A percentile compares a stretch with the other conserved stretches of the same genome.
These are phyloP conservation scores for Montipora foliosa DNA, from an alignment of 64 coral and sea anemone species.

Conservation along the genomic window DNA sequence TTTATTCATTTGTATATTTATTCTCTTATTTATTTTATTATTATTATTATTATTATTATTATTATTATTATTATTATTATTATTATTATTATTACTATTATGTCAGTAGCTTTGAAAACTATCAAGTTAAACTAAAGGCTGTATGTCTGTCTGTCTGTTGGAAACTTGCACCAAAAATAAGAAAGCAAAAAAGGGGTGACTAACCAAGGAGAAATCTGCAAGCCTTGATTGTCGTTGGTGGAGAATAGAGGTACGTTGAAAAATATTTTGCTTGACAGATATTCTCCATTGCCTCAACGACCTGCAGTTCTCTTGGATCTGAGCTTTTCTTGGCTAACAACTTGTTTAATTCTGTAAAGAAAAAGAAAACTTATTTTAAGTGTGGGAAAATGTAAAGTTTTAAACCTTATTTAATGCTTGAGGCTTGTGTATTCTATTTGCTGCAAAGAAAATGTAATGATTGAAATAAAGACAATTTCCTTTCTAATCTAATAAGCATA, in stretches of 20 bases:
- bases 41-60: no score
- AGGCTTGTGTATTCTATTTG: no score
- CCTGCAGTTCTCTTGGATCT: slow-evolving; percentile 90
- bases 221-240: slow-evolving; percentile 87
- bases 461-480: slow-evolving; percentile 34
- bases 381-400: neutral
- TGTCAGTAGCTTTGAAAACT: no score
- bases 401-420: neutral
- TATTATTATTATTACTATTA: no score
- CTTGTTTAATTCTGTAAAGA: slow-evolving; percentile 80
- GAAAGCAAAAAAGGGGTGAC: neutral
- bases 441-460: no score
- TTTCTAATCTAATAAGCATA: slow-evolving; percentile 13
- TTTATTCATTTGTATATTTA: no score
- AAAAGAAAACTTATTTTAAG: neutral
- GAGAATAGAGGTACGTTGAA: slow-evolving; percentile 87
- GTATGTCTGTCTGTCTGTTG: no score
- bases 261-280: slow-evolving; percentile 88
- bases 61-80: no score
- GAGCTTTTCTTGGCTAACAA: slow-evolving; percentile 84
- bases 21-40: no score
- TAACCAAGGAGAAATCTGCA: slow-evolving; percentile 93
- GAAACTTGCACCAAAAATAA: no score
- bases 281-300: slow-evolving; percentile 95
- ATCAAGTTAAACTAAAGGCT: no score